A percentile compares a stretch with the other conserved stretches of the same genome.
Evolutionary conservation across 2,113 vertebrate species (phyloP).

Genomic region (Fregetta grallaria): DNA sequence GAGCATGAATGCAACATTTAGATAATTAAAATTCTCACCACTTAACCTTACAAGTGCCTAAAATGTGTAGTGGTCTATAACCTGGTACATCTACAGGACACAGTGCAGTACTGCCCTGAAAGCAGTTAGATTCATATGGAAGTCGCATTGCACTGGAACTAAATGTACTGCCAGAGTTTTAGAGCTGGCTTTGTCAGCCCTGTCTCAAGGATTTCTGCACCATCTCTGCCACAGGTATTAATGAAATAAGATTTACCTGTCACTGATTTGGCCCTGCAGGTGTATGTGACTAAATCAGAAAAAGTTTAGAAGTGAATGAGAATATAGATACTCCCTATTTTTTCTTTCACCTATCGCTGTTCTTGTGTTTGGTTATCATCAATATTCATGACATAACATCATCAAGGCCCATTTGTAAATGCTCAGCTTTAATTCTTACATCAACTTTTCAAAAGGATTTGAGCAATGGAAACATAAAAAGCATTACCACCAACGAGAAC

Average conservation of each 20-base stretch:
- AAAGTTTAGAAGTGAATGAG: neutral
- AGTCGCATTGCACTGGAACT: neutral
- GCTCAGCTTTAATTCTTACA: neutral
- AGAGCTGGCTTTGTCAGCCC: neutral
- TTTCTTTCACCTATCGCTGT: neutral
- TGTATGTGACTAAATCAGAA: neutral
- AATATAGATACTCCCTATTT: neutral
- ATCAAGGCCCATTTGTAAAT: neutral
- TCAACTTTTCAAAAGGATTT: neutral
- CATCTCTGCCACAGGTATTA: neutral
- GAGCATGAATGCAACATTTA: neutral
- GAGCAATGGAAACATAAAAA: neutral
- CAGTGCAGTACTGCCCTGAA: neutral
- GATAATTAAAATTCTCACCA: neutral
- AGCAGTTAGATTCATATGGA: neutral
- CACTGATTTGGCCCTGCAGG: neutral
- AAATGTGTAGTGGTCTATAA: neutral
- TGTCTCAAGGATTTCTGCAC: neutral
- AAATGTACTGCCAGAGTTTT: neutral
- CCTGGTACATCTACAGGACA: neutral
- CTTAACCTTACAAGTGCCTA: neutral
- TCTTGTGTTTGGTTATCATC: neutral
- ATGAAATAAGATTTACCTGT: neutral
- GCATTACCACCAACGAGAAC: neutral
- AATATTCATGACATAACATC: neutral